phyloP scores from a whole-genome alignment of 2,113 vertebrate genomes.

The Leptodactylus fuscus region DNA sequence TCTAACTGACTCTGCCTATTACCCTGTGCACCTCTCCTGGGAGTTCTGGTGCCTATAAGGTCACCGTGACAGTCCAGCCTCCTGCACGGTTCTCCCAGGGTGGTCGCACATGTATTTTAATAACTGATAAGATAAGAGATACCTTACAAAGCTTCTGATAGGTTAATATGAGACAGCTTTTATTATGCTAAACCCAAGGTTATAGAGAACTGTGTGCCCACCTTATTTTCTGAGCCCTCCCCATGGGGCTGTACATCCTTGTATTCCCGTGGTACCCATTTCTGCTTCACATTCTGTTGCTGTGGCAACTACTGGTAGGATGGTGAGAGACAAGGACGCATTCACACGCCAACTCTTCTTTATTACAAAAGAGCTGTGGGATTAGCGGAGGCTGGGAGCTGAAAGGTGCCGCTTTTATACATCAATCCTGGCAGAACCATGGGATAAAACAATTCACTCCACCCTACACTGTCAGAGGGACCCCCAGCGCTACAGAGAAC shows the following conservation, averaged over 20 bases:
- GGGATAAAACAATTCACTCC: slow-evolving; percentile 23
- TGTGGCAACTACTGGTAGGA: slow-evolving; percentile 44
- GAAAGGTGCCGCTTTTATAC: slow-evolving; percentile 14
- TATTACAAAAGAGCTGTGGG: slow-evolving; percentile 51
- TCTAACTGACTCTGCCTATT: too few relatives aligned
- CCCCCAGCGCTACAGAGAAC: background rate
- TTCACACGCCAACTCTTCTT: slow-evolving; percentile 48
- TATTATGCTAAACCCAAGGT: background rate
- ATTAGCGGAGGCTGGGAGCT: slow-evolving; percentile 48
- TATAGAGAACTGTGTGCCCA: background rate
- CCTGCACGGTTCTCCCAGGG: too few relatives aligned
- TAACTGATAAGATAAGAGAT: background rate
- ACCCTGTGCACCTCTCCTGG: too few relatives aligned
- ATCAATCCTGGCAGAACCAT: slow-evolving; percentile 41
- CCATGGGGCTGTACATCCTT: slow-evolving; percentile 14
- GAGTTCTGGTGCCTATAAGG: too few relatives aligned
- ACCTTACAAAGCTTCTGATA: background rate
- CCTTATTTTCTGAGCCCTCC: background rate
- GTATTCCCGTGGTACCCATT: slow-evolving; percentile 32
- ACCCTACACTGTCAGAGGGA: background rate
- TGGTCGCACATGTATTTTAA: too few relatives aligned
- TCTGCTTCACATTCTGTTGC: slow-evolving; percentile 43
- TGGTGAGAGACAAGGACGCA: slow-evolving; percentile 47
- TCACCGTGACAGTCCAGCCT: too few relatives aligned
- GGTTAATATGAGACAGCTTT: background rate